phyloP scores from a whole-genome alignment of 53 echinoderm and acorn worm genomes.

The Holothuria leucospilota region DNA sequence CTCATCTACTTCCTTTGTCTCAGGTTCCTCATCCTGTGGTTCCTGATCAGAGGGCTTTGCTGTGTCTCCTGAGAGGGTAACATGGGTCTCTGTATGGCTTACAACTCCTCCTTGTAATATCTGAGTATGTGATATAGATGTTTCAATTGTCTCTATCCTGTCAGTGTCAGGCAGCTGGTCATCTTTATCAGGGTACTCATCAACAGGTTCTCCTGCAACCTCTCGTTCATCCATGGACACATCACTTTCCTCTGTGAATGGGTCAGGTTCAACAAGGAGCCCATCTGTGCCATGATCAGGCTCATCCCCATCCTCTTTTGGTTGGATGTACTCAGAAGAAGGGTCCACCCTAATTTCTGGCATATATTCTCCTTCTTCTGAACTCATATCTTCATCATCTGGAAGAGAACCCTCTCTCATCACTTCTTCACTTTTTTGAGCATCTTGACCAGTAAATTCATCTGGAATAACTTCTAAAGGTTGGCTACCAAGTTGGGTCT shows the following conservation, averaged over 20 bases:
- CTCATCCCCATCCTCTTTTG: constrained; percentile 8
- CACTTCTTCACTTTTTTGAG: background rate
- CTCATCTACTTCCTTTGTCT: constrained; percentile 27
- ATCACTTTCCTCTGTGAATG: constrained; percentile 74
- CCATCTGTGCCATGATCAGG: background rate
- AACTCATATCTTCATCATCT: constrained; percentile 60
- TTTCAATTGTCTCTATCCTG: background rate
- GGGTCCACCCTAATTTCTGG: constrained; percentile 62
- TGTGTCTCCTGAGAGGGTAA: background rate
- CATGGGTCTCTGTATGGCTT: background rate
- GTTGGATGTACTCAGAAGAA: constrained; percentile 38
- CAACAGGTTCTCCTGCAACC: background rate
- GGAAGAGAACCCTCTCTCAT: background rate
- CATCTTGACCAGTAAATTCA: background rate
- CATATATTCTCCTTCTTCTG: constrained; percentile 63
- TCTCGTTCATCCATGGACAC: constrained; percentile 35
- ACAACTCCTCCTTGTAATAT: background rate
- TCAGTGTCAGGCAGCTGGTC: background rate
- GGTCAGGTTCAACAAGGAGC: constrained; percentile 61
- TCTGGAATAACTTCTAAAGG: background rate
- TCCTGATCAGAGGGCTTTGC: background rate
- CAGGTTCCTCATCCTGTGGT: background rate
- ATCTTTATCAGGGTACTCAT: background rate
- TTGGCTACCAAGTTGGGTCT: background rate
- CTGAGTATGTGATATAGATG: background rate